These are phyloP conservation scores for Oryctolagus cuniculus DNA, from an alignment of 2,113 vertebrate genomes.

Conservation along the genomic window mOryCun1.1 NC_091433.1:38951501-38952000, in stretches of 20 bases:
- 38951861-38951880: background rate
- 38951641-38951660: background rate
- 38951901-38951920: background rate
- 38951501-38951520: background rate
- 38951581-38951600: background rate
- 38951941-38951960: background rate
- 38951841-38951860: background rate
- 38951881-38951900: background rate
- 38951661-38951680: background rate
- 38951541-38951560: background rate
- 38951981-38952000: background rate
- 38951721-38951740: background rate
- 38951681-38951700: background rate
- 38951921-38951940: background rate
- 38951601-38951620: background rate
- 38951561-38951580: background rate
- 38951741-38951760: background rate
- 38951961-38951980: background rate
- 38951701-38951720: background rate
- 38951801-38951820: background rate
- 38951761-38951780: background rate
- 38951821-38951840: background rate
- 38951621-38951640: background rate
- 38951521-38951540: background rate
- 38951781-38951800: background rate